Conservation (phyloP, 2,797 vertebrate genomes). For the Gila robusta region DNA sequence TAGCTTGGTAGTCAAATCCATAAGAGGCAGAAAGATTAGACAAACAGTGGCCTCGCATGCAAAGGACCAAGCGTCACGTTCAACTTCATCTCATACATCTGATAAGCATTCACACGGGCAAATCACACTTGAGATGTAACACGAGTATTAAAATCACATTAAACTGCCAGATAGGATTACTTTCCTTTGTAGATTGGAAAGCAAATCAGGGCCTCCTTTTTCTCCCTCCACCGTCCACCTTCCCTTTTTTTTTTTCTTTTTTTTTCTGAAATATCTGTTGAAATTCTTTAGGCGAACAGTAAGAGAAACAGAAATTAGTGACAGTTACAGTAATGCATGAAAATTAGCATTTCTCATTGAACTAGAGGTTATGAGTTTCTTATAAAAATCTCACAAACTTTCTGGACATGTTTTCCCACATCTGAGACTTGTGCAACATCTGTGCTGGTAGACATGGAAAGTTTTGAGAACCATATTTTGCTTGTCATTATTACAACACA, state of each 20-base stretch:
- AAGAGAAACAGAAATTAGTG: slow-evolving; percentile 56
- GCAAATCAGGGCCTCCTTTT: slow-evolving; percentile 52
- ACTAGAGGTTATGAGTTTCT: slow-evolving; percentile 38
- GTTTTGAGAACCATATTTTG: slow-evolving; percentile 20
- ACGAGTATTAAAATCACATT: slow-evolving; percentile 69
- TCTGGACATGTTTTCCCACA: slow-evolving; percentile 49
- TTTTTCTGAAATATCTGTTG: slow-evolving; percentile 61
- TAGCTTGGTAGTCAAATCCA: slow-evolving; percentile 60
- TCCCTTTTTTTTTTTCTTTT: slow-evolving; percentile 51
- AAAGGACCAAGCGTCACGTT: slow-evolving; percentile 60
- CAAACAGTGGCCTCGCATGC: slow-evolving; percentile 56
- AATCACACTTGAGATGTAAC: slow-evolving; percentile 66
- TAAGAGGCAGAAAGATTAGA: slow-evolving; percentile 60
- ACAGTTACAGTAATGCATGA: slow-evolving; percentile 60
- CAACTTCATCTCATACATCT: slow-evolving; percentile 65
- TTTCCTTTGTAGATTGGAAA: slow-evolving; percentile 69
- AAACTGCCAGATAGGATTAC: slow-evolving; percentile 64
- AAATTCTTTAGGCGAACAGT: slow-evolving; percentile 56
- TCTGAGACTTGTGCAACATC: slow-evolving; percentile 58
- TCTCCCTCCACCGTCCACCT: slow-evolving; percentile 40
- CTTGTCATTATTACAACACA: slow-evolving; percentile 22
- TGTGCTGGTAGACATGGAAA: slow-evolving; percentile 16
- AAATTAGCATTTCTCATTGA: slow-evolving; percentile 31
- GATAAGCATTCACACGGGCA: slow-evolving; percentile 67
- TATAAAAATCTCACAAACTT: slow-evolving; percentile 50